phyloP scores from a whole-genome alignment of 1,140 invertebrate genomes.

The Pararge aegeria region DNA sequence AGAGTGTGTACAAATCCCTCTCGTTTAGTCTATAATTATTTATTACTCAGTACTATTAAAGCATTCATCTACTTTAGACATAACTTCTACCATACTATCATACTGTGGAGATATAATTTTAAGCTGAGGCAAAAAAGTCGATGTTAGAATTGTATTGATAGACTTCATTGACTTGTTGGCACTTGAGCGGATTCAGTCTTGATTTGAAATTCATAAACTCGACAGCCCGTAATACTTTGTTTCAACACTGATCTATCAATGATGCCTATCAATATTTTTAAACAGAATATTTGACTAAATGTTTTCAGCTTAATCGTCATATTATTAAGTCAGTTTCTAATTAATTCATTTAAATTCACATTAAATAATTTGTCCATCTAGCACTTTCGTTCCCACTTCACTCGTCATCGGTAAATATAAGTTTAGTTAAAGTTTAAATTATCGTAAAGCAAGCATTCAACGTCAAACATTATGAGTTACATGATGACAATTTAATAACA shows the following conservation, averaged over 20 bases:
- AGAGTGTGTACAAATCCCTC: slow-evolving; percentile 8
- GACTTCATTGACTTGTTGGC: not conserved
- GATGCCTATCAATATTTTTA: not conserved
- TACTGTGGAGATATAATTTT: not conserved
- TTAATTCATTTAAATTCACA: not conserved
- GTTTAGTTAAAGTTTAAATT: no score
- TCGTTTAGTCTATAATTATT: slow-evolving; percentile 8
- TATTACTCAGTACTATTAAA: slow-evolving; percentile 14
- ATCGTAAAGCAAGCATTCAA: no score
- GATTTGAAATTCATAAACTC: not conserved
- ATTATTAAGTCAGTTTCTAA: not conserved
- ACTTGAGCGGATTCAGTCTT: not conserved
- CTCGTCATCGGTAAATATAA: not conserved
- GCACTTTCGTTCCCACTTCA: not conserved
- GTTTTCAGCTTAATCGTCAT: not conserved
- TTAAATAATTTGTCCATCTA: slow-evolving; percentile 3
- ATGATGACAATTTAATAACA: no score
- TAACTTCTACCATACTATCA: slow-evolving; percentile 12
- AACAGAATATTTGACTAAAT: not conserved
- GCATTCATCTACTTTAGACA: slow-evolving; percentile 14
- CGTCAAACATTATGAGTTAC: no score
- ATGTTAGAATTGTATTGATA: not conserved
- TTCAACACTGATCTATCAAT: not conserved
- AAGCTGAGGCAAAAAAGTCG: slow-evolving; percentile 11
- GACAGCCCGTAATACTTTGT: not conserved